These are phyloP conservation scores for Scyliorhinus canicula DNA, from an alignment of 2,797 vertebrate species.

Conservation along the genomic window DNA sequence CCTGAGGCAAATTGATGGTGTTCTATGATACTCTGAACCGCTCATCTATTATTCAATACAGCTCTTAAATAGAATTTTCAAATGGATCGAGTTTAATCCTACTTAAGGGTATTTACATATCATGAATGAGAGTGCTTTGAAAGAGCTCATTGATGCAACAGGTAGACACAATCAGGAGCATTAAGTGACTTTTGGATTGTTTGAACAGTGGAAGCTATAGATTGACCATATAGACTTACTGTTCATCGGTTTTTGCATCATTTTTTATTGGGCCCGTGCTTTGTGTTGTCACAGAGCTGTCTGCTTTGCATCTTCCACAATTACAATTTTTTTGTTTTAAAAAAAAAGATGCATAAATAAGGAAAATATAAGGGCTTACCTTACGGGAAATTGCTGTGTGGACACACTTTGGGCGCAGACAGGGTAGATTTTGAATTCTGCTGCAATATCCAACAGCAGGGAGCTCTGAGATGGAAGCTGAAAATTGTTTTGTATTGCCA, in stretches of 20 bases:
- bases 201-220: neutral
- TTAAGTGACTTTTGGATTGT: neutral
- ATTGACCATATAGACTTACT: neutral
- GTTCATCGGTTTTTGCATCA: neutral
- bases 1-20: constrained; percentile 20
- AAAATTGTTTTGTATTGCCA: constrained; percentile 3
- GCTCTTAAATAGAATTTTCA: constrained; percentile 36
- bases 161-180: constrained; percentile 12
- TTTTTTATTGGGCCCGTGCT: neutral
- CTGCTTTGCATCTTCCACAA: neutral
- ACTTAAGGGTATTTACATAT: constrained; percentile 35
- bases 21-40: neutral
- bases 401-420: neutral
- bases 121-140: constrained; percentile 30
- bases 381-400: neutral
- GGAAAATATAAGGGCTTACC: neutral
- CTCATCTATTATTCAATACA: constrained; percentile 34
- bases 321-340: neutral
- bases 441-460: constrained; percentile 1
- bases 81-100: constrained; percentile 22
- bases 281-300: neutral
- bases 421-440: neutral
- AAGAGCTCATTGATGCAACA: constrained; percentile 24
- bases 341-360: neutral
- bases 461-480: constrained; percentile 26